These are phyloP conservation scores for Dynastes hyllus DNA, from an alignment of 2,888 invertebrate species.

Conservation along the genomic window DNA sequence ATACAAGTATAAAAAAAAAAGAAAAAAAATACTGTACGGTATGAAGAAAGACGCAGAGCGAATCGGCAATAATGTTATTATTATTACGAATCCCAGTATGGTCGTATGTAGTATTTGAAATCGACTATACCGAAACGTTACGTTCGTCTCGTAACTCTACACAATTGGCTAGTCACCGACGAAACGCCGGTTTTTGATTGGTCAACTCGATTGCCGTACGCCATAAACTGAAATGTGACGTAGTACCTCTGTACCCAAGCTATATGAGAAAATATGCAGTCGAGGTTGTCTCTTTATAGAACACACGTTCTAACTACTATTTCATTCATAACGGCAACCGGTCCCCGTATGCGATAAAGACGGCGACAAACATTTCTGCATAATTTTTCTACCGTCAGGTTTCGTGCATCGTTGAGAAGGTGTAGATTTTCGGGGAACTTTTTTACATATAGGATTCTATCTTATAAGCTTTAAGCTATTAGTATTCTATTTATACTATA, in stretches of 20 bases:
- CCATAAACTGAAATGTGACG: constrained; percentile 45
- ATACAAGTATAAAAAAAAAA: no score
- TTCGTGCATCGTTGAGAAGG: background rate
- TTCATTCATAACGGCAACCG: constrained; percentile 41
- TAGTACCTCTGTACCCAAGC: background rate
- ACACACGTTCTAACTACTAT: constrained; percentile 43
- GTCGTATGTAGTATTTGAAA: background rate
- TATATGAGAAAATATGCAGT: constrained; percentile 7
- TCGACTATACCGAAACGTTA: constrained; percentile 24
- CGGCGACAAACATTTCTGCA: constrained; percentile 31
- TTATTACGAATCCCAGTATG: no score
- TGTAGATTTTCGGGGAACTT: background rate
- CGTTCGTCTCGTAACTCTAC: constrained; percentile 7
- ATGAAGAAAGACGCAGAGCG: no score
- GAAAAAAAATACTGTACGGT: no score
- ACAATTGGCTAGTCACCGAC: constrained; percentile 37
- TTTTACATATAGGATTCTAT: background rate
- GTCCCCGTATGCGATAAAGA: constrained; percentile 26
- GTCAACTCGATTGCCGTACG: constrained; percentile 13
- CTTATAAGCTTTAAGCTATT: no score
- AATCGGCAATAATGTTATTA: no score
- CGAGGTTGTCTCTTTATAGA: constrained; percentile 35
- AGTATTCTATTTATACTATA: no score
- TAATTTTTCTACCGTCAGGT: background rate
- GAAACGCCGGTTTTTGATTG: constrained; percentile 20